Percentiles rank a stretch among this genome's conserved stretches.
These are phyloP conservation scores for Ophiodon elongatus DNA, from an alignment of 2,113 vertebrate species.

Conservation along the genomic window DNA sequence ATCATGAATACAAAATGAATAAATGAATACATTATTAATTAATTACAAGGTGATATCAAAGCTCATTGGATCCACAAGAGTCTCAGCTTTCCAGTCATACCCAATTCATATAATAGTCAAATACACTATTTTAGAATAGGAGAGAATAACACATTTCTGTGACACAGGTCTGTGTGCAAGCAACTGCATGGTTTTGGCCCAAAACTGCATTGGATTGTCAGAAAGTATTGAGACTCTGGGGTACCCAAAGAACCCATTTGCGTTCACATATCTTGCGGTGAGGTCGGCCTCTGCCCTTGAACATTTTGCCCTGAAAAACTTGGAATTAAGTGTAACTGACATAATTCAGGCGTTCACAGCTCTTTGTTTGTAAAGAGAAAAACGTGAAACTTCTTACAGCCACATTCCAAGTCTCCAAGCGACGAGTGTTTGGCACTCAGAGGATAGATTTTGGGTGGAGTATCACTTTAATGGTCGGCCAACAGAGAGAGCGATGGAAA, in stretches of 20 bases:
- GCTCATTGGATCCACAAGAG: neutral
- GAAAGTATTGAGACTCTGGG: neutral
- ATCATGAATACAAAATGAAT: neutral
- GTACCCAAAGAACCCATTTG: neutral
- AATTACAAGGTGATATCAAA: neutral
- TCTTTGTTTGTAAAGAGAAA: slow-evolving; percentile 7
- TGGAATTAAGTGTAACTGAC: neutral
- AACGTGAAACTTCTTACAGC: slow-evolving; percentile 10
- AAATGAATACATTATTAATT: neutral
- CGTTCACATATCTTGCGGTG: neutral
- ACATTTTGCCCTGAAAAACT: neutral
- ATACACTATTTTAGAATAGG: neutral
- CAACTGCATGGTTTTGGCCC: neutral
- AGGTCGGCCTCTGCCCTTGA: neutral
- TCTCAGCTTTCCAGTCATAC: neutral
- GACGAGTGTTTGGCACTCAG: slow-evolving; percentile 3
- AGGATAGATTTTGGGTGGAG: slow-evolving; percentile 3
- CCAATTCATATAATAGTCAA: neutral
- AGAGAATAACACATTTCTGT: neutral
- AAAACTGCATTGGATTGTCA: neutral
- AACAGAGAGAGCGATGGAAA: neutral
- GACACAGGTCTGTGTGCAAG: neutral
- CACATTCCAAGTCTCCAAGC: neutral
- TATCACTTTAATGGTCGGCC: neutral
- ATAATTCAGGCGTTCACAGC: neutral